Evolutionary conservation across 2,888 invertebrate genomes (phyloP), one percentile per base, ranked within the genome.

Genomic region (Drosophila siamana): DNA sequence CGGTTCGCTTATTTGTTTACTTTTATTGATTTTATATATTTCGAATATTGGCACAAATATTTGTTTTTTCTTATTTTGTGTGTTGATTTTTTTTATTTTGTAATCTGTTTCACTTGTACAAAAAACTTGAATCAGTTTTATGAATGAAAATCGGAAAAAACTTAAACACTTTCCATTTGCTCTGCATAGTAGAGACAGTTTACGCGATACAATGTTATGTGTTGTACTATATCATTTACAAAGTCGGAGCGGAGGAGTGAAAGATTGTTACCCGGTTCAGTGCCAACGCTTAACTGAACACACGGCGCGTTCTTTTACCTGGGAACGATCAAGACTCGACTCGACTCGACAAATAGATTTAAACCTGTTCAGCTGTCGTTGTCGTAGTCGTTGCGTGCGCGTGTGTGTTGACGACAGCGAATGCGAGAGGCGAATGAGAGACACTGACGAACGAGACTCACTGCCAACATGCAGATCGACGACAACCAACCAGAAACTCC

Each of bases 221-320:
- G 22, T 41, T 46, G 36, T 38, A 15, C 36, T 15, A 15, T 19
- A 43, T 43, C 36, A 38, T 52, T 38, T 67, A 61, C 62, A 51
- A 51, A 40, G 68, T 61, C 69, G 76, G 78, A 76, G 79, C 77
- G 80, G 74, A 83, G 85, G 80, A 83, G 83, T 78, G 73, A 81
- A 84, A 78, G 89, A 91, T 92, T 92, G 92, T 92, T 92, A 90
- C 91, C 91, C 92, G 92, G 90, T 90, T 91, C 92, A 91, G 90
- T 90, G 92, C 92, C 90, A 90, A 89, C 88, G 90, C 90, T 91
- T 90, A 91, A 92, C 92, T 92, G 91, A 92, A 88, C 88, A 84
- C 86, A 80, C 83, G 86, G 86, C 86, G 81, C 89, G 80, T 88
- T 90, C 90, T 90, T 90, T 89, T 75, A 75, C 75, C 75, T 75